Evolutionary conservation across 2,888 invertebrate species (phyloP), one percentile per base, ranked within the genome.

Genomic region (Nycteola revayana): DNA sequence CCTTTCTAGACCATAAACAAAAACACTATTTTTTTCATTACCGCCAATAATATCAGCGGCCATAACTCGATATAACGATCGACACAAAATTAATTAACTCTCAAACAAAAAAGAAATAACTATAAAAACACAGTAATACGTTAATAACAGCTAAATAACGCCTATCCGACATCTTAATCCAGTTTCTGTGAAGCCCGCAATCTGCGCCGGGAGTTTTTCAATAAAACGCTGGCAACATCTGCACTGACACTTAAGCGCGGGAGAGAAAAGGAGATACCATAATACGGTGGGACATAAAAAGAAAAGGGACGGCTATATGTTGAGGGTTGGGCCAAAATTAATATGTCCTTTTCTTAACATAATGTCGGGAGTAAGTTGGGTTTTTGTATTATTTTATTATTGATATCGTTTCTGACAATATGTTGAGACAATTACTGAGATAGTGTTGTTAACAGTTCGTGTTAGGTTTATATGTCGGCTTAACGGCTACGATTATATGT

Each of bases 341-440:
- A 87, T 87, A 86, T 85, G 84, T 87, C 84, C 79, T 82, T 84
- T 84, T 83, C 80, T 82, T 80, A 71, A 64, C 76, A 67, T 75
- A 41, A 54, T 50, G 46, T 74, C 69, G 69, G 68, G 67, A 66
- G 42, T 73, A 70, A 75, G 66, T 72, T 56, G 65, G 4, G 61
- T 69, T 61, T 65, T 79, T 81, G 68, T 83, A 82, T 81, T 79
- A 76, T 80, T 81, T 75, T 80, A 77, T 79, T 82, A 83, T 83
- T 81, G 84, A 77, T 79, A 81, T 55, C 55, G 42, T 57, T 38
- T 36, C 33, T 48, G 42, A 10, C 32, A 46, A 49, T 55, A 58
- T 55, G 22, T 25, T 35, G 24, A 40, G 42, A 35, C 43, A 50
- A 55, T 55, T 55, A 55, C 28, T 23, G 32, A 54, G 58, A 55